Evolutionary conservation across 2,888 invertebrate species (phyloP).

Genomic region (Napeogenes sylphis): DNA sequence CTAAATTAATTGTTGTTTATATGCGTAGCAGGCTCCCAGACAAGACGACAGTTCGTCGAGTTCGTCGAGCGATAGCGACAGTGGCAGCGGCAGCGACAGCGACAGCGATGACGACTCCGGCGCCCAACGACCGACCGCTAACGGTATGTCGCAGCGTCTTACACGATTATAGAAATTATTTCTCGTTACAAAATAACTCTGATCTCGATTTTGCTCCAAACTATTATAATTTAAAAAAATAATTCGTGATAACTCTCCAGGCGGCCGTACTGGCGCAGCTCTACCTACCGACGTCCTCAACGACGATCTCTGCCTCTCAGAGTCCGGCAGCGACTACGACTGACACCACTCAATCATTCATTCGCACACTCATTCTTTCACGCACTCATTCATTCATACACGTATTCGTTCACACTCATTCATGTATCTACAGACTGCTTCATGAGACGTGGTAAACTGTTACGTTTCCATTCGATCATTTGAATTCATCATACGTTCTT

Average conservation of each 20-base stretch:
- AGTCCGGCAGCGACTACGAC: slow-evolving; percentile 89
- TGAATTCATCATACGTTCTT: too few relatives aligned
- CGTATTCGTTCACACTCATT: slow-evolving; percentile 28
- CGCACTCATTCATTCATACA: slow-evolving; percentile 12
- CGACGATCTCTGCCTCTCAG: slow-evolving; percentile 91
- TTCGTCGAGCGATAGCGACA: slow-evolving; percentile 69
- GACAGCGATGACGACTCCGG: slow-evolving; percentile 58
- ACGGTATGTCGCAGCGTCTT: slow-evolving; percentile 42
- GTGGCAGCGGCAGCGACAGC: slow-evolving; percentile 65
- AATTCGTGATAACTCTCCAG: slow-evolving; percentile 3
- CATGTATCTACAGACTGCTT: slow-evolving; percentile 11
- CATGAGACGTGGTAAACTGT: too few relatives aligned
- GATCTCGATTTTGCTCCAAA: neutral
- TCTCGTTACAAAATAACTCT: too few relatives aligned
- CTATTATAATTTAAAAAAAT: neutral
- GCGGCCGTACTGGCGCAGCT: slow-evolving; percentile 51
- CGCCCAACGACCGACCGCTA: slow-evolving; percentile 45
- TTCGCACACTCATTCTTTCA: slow-evolving; percentile 31
- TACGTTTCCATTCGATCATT: too few relatives aligned
- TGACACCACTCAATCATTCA: slow-evolving; percentile 58
- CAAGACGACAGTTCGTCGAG: slow-evolving; percentile 70
- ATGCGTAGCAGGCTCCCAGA: slow-evolving; percentile 33
- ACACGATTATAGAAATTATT: neutral
- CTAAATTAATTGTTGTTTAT: neutral
- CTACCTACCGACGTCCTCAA: slow-evolving; percentile 83